A percentile compares a stretch with the other conserved stretches of the same genome.
Conservation (phyloP, 2,113 vertebrate species). For the Erythrocercus mccallii region DNA sequence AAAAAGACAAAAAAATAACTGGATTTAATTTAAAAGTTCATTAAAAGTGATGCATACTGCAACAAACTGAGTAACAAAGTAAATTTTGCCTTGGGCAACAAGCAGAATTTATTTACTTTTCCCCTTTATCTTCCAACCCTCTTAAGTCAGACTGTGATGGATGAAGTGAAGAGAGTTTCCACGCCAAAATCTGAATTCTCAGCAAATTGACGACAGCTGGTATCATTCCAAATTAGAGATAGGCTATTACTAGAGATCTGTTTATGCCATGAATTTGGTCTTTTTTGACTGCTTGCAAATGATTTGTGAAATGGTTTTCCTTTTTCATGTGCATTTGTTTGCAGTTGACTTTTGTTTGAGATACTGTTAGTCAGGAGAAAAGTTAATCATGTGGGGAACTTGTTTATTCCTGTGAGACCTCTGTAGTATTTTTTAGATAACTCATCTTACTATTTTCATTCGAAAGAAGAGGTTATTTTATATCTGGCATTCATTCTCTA, state of each 20-base stretch:
- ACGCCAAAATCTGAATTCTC: slow-evolving; percentile 35
- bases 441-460: neutral
- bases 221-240: slow-evolving; percentile 37
- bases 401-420: neutral
- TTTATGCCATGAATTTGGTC: slow-evolving; percentile 8
- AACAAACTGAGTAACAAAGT: slow-evolving; percentile 19
- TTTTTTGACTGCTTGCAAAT: slow-evolving; percentile 13
- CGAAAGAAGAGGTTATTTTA: neutral
- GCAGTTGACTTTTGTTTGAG: neutral
- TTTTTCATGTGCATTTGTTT: slow-evolving; percentile 6
- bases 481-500: neutral
- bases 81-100: slow-evolving; percentile 41
- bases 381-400: neutral
- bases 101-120: slow-evolving; percentile 50
- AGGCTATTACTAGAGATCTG: slow-evolving; percentile 6
- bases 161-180: slow-evolving; percentile 14
- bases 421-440: neutral
- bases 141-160: slow-evolving; percentile 23
- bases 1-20: neutral
- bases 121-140: slow-evolving; percentile 21
- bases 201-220: slow-evolving; percentile 33
- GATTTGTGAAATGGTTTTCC: neutral
- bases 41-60: slow-evolving; percentile 29
- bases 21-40: slow-evolving; percentile 32
- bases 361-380: neutral